Conservation (phyloP, 2,888 invertebrate species). For the Frankliniella intonsa region DNA sequence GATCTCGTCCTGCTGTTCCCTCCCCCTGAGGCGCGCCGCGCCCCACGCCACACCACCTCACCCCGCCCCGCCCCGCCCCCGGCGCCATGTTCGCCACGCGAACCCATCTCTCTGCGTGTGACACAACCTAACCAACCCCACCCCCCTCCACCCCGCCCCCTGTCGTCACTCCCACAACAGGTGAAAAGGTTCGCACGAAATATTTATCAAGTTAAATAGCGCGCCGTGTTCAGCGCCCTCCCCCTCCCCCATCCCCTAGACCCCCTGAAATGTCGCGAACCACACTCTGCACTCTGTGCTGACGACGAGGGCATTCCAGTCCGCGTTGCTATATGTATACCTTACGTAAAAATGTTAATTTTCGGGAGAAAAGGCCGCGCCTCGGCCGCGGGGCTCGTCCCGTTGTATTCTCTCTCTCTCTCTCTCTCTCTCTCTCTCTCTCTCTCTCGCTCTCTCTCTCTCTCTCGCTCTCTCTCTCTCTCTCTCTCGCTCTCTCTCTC, state of each 20-base stretch:
- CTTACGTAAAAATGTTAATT: too few relatives aligned
- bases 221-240: background rate
- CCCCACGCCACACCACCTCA: background rate
- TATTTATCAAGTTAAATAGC: conserved; percentile 2
- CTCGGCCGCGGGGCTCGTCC: background rate
- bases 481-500: too few relatives aligned
- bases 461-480: background rate
- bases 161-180: background rate
- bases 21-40: too few relatives aligned
- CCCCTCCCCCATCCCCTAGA: too few relatives aligned
- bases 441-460: background rate
- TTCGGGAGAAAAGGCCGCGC: too few relatives aligned
- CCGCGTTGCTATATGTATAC: too few relatives aligned
- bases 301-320: too few relatives aligned
- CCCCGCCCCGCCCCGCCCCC: background rate
- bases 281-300: too few relatives aligned
- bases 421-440: conserved; percentile 1
- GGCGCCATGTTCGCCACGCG: background rate
- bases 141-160: background rate
- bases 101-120: too few relatives aligned
- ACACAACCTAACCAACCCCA: background rate
- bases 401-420: background rate
- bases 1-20: too few relatives aligned
- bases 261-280: too few relatives aligned
- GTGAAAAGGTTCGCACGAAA: conserved; percentile 6